phyloP scores from a whole-genome alignment of 2,888 invertebrate genomes.

The Dinocampus coccinellae region DNA sequence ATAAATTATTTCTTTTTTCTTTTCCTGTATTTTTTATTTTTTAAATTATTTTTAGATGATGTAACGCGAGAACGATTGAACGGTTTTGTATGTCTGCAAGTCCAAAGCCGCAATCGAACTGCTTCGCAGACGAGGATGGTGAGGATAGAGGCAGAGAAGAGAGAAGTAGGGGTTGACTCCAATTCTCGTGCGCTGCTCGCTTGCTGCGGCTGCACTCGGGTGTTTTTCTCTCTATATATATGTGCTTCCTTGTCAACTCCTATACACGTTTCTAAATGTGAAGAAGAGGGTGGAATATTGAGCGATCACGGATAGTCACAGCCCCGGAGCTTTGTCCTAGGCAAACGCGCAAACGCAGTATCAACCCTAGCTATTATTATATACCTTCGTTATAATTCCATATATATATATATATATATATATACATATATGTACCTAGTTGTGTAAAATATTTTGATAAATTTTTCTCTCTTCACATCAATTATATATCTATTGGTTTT shows the following conservation, averaged over 20 bases:
- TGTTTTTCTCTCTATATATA: slow-evolving; percentile 2
- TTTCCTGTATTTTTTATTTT: neutral
- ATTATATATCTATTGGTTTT: no score
- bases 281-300: slow-evolving; percentile 66
- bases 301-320: slow-evolving; percentile 61
- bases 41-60: neutral
- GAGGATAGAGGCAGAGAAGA: slow-evolving; percentile 45
- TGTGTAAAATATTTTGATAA: no score
- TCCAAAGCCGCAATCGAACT: slow-evolving; percentile 51
- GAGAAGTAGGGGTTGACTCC: slow-evolving; percentile 53
- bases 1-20: neutral
- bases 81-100: slow-evolving; percentile 1
- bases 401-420: neutral
- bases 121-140: slow-evolving; percentile 61
- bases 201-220: slow-evolving; percentile 15
- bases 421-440: neutral
- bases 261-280: slow-evolving; percentile 45
- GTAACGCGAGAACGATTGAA: neutral
- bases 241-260: slow-evolving; percentile 42
- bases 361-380: neutral
- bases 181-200: slow-evolving; percentile 10
- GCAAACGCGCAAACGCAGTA: slow-evolving; percentile 23
- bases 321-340: slow-evolving; percentile 27
- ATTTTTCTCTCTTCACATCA: neutral
- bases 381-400: neutral